Percentiles rank a stretch among this genome's conserved stretches.
Conservation (phyloP, 2,113 vertebrate species). For the Vicugna pacos region DNA sequence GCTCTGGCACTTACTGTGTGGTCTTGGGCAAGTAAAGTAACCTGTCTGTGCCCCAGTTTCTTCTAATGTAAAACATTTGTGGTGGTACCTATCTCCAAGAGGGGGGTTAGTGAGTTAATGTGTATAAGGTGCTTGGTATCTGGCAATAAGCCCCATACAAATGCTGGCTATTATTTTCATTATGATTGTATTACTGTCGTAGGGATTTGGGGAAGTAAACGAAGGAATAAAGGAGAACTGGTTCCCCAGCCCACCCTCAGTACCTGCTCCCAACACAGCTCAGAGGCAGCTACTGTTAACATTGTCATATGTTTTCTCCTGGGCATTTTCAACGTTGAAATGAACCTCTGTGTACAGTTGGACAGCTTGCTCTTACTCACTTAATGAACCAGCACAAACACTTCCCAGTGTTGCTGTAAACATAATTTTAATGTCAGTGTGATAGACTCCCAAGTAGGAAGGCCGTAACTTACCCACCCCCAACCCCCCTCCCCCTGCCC, state of each 20-base stretch:
- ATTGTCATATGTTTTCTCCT: accelerated
- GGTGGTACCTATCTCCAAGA: neutral
- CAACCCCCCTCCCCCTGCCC: accelerated
- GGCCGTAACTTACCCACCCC: accelerated
- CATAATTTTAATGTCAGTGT: neutral
- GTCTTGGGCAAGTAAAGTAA: neutral
- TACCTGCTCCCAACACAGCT: neutral
- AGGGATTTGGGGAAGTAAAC: neutral
- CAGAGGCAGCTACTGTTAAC: neutral
- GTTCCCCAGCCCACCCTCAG: neutral
- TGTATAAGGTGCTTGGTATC: accelerated
- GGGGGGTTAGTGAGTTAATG: neutral
- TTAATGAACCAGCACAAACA: neutral
- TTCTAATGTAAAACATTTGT: neutral
- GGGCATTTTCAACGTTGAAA: neutral
- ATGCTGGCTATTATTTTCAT: neutral
- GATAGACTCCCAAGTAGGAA: neutral
- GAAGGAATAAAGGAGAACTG: neutral
- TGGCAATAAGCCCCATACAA: neutral
- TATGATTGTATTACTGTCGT: neutral
- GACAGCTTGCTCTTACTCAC: neutral
- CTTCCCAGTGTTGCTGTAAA: neutral
- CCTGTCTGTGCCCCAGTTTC: neutral
- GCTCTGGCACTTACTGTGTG: neutral
- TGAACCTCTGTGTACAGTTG: accelerated